Evolutionary conservation across 1,140 invertebrate species (phyloP), one percentile per base, ranked within the genome.

Genomic region (Dryas iulia): DNA sequence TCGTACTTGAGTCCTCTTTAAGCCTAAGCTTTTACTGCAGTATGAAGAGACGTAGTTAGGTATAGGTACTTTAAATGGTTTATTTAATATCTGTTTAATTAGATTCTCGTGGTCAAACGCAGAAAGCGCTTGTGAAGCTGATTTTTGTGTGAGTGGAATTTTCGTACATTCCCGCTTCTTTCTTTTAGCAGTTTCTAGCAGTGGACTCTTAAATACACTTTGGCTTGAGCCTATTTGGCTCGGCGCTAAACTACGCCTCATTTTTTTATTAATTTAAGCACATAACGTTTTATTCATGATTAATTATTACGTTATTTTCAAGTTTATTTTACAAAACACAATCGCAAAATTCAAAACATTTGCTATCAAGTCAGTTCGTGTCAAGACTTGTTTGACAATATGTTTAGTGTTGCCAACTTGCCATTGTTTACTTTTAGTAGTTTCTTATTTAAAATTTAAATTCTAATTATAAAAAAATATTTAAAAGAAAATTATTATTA

Each of bases 21-120:
- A 75, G 12, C 94, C 94, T 65, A 94, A 87, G 78, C 92, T 94
- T 84, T 92, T 94, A 28, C 94, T 94, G 82, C 96, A 94, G 79
- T 94, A 95, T 30, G 94, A 95, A 0, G 94, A 93, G 39, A 95
- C 93, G 92, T 99, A 99, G 79, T 98, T 98, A 12, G 96, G 95
- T 69, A 99, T 97, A 4, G 99, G 98, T 56, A 99, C 96, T 93
- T 97, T 97, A 82, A 99, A 99, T 5, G 98, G 97, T 81, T 96
- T 96, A n/a, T 94, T 95, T 1, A 99, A 82, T 71, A 98, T 94
- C 77, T 96, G 95, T 67, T 94, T 94, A 66, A 99, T 98, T 12
- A 97, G 77, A 59, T 82, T 81, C 69, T 94, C 94, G 78, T 94
- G 93, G 59, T 94, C 93, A 8, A 92, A 93, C 7, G 77, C 59